Evolutionary conservation across 2,888 invertebrate genomes (phyloP).

Genomic region (Trypoxylon attenuatum): DNA sequence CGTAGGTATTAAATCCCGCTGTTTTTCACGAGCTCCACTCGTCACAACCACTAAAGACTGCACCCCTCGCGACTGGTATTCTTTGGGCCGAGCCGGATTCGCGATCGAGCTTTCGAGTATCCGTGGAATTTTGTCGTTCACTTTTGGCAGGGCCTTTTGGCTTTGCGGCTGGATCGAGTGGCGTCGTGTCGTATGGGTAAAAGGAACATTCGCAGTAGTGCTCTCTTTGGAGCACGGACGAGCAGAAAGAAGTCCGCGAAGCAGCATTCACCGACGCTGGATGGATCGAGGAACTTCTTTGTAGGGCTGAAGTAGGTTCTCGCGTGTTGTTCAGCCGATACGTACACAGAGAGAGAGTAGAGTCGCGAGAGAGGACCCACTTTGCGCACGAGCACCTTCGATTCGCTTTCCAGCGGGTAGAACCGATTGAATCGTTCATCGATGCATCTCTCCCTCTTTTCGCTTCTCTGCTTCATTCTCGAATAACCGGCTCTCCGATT

Average conservation of each 20-base stretch:
- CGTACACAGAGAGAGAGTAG: slow-evolving; percentile 14
- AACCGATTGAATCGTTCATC: background rate
- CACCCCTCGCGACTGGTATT: too few species aligned
- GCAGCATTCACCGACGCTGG: slow-evolving; percentile 15
- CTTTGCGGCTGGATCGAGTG: too few species aligned
- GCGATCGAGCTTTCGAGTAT: too few species aligned
- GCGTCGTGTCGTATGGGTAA: slow-evolving; percentile 3
- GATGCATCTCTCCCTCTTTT: background rate
- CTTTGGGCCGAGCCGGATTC: too few species aligned
- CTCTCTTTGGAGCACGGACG: slow-evolving; percentile 23
- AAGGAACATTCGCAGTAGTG: slow-evolving; percentile 17
- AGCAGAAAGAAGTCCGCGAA: slow-evolving; percentile 14
- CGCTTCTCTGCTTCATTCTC: background rate
- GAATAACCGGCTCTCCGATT: background rate
- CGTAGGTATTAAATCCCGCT: too few species aligned
- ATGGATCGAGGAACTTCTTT: slow-evolving; percentile 49
- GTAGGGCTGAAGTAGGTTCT: slow-evolving; percentile 41
- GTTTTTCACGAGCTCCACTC: too few species aligned
- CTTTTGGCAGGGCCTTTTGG: too few species aligned
- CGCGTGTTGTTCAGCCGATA: slow-evolving; percentile 29
- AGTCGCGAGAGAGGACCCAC: slow-evolving; percentile 16
- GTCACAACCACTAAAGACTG: too few species aligned
- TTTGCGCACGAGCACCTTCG: slow-evolving; percentile 18
- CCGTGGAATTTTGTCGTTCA: too few species aligned
- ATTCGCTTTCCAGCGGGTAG: background rate